These are phyloP conservation scores for Sylvia atricapilla DNA, from an alignment of 2,113 vertebrate genomes.

Conservation along the genomic window DNA sequence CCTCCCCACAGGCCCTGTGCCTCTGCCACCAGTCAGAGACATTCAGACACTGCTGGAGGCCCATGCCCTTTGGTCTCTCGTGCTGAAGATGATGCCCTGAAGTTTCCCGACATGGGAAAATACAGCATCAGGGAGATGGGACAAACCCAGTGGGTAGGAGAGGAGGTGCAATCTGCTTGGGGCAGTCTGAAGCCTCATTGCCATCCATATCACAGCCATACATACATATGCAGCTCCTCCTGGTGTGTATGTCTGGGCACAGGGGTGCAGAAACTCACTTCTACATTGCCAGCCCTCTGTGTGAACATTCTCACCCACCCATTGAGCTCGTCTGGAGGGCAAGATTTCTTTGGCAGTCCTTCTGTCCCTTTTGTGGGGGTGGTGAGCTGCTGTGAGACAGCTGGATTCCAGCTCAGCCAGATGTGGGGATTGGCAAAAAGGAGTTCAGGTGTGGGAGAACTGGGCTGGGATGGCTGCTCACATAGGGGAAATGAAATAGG, in stretches of 20 bases:
- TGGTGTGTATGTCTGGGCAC: neutral
- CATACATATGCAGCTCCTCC: neutral
- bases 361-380: neutral
- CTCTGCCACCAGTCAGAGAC: neutral
- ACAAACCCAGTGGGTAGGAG: neutral
- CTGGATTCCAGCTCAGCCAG: neutral
- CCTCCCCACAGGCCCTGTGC: rapidly evolving
- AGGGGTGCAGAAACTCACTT: neutral
- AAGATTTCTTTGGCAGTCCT: neutral
- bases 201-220: neutral
- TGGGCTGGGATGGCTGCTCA: neutral
- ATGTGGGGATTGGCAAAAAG: neutral
- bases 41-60: neutral
- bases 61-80: neutral
- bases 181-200: rapidly evolving
- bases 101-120: neutral
- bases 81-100: neutral
- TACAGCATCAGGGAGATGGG: neutral
- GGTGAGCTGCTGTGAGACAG: neutral
- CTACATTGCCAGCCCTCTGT: neutral
- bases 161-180: neutral
- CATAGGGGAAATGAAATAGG: neutral
- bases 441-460: neutral
- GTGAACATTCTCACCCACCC: neutral
- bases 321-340: neutral